Evolutionary conservation across 2,797 vertebrate genomes (phyloP).

Genomic region (Scarus forsteni): DNA sequence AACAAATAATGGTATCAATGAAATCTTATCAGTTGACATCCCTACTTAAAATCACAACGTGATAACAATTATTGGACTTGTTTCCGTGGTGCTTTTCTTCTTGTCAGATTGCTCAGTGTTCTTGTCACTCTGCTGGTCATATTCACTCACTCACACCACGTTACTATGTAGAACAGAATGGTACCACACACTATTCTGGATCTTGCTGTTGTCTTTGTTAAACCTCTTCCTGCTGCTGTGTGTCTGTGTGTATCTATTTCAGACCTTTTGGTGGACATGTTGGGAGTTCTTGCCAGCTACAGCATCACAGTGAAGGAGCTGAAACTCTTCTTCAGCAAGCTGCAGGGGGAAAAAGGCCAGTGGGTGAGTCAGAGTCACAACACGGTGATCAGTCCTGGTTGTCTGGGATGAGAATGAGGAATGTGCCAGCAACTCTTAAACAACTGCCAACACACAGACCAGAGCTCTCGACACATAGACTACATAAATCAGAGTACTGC

Average conservation of each 20-base stretch:
- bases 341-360: conserved; percentile 95
- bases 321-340: conserved; percentile 98
- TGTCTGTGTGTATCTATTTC: conserved; percentile 51
- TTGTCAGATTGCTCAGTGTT: no score
- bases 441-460: conserved; percentile 45
- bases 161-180: no score
- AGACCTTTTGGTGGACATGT: conserved; percentile 98
- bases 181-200: neutral
- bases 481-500: conserved; percentile 39
- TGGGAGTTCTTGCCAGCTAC: conserved; percentile 97
- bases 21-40: no score
- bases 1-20: no score
- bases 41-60: no score
- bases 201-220: conserved; percentile 7
- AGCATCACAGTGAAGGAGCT: conserved; percentile 97
- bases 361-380: conserved; percentile 88
- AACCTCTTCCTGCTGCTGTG: conserved; percentile 1
- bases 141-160: no score
- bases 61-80: no score
- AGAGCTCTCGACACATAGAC: conserved; percentile 32
- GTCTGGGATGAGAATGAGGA: conserved; percentile 65
- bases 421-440: conserved; percentile 56
- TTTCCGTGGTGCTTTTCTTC: no score
- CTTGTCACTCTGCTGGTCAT: no score
- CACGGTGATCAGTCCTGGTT: conserved; percentile 50